Percentiles rank a stretch among this genome's conserved stretches.
Conservation (phyloP, 2,797 vertebrate genomes). For the Protonibea diacanthus region DNA sequence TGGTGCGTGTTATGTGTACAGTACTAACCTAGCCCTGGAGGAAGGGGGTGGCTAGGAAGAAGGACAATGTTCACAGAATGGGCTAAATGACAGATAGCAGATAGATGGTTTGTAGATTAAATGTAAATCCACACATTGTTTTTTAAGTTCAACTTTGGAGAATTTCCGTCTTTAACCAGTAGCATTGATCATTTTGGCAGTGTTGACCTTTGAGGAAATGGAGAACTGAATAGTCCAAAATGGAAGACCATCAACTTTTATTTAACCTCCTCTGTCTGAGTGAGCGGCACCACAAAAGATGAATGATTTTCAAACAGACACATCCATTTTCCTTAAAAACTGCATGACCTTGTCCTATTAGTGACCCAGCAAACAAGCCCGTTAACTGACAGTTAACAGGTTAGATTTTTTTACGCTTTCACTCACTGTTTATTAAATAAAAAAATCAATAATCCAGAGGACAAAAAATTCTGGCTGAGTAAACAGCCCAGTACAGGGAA, state of each 20-base stretch:
- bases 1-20: not conserved
- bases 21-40: not conserved
- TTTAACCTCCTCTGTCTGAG: not conserved
- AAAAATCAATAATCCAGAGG: not conserved
- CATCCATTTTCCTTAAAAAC: not conserved
- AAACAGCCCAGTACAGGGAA: not conserved
- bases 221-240: not conserved
- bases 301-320: not conserved
- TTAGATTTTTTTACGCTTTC: not conserved
- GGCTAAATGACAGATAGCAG: slow-evolving; percentile 5
- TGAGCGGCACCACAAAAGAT: not conserved
- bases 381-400: not conserved
- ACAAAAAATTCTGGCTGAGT: not conserved
- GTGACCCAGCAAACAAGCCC: not conserved
- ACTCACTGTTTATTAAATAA: not conserved
- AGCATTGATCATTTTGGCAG: not conserved
- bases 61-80: not conserved
- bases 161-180: not conserved
- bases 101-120: slow-evolving; percentile 7
- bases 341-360: not conserved
- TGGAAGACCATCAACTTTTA: not conserved
- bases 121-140: not conserved
- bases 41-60: not conserved
- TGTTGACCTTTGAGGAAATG: too few relatives aligned
- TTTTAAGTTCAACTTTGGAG: not conserved